Conservation (phyloP, 2,113 vertebrate species). For the Entelurus aequoreus region DNA sequence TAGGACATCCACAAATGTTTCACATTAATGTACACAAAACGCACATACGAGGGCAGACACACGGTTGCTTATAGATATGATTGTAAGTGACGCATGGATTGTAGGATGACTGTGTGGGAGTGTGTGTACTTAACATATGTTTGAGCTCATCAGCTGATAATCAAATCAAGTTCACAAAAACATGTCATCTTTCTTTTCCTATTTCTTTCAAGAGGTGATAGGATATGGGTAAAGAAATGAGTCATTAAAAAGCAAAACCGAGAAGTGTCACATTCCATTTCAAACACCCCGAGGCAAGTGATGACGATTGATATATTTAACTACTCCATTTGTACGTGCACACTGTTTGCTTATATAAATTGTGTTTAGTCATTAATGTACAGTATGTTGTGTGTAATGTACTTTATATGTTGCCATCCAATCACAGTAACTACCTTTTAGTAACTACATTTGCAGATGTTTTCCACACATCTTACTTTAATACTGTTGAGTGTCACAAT, state of each 20-base stretch:
- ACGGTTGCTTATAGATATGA: background rate
- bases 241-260: constrained; percentile 33
- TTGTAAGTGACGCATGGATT: background rate
- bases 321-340: constrained; percentile 4
- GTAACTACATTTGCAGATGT: background rate
- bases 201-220: constrained; percentile 36
- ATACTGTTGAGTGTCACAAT: background rate
- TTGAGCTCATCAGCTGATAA: constrained; percentile 30
- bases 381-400: background rate
- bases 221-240: constrained; percentile 38
- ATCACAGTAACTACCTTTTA: background rate
- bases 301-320: background rate
- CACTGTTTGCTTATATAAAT: background rate
- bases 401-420: background rate
- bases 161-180: constrained; percentile 45
- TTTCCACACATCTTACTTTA: background rate
- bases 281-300: constrained; percentile 23
- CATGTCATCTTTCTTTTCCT: constrained; percentile 28
- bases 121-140: background rate
- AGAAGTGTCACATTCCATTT: constrained; percentile 38
- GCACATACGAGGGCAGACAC: background rate
- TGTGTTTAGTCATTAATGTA: background rate
- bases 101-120: background rate
- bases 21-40: background rate
- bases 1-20: background rate